Percentiles rank a stretch among this genome's conserved stretches.
These are phyloP conservation scores for Macaria liturata DNA, from an alignment of 2,888 invertebrate species.

Conservation along the genomic window DNA sequence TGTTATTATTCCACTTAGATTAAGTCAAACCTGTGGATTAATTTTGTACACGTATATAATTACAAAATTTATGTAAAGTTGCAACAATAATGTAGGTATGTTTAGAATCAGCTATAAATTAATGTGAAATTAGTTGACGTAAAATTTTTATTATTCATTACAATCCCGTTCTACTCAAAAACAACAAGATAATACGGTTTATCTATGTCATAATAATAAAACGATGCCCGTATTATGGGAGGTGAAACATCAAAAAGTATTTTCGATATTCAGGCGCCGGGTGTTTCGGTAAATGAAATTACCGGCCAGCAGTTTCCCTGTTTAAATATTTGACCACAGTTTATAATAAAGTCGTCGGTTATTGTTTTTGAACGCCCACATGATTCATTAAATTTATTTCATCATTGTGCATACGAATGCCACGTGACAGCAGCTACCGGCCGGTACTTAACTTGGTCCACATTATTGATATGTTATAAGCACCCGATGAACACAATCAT, in stretches of 20 bases:
- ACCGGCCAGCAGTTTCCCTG: constrained; percentile 20
- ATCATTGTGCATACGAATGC: constrained; percentile 3
- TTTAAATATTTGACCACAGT: constrained; percentile 26
- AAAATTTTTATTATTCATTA: constrained; percentile 24
- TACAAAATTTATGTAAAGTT: constrained; percentile 19
- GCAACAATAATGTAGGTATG: constrained; percentile 20
- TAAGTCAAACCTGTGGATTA: no score
- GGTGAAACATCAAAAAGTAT: constrained; percentile 22
- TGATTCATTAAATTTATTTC: constrained; percentile 11
- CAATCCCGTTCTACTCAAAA: constrained; percentile 23
- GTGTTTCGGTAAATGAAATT: constrained; percentile 23
- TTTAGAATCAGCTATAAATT: constrained; percentile 20
- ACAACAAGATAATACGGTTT: constrained; percentile 24
- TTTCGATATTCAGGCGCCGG: constrained; percentile 24
- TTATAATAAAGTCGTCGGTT: constrained; percentile 21
- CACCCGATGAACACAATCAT: no score
- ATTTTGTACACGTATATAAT: not conserved
- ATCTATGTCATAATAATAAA: constrained; percentile 29
- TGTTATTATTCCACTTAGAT: no score
- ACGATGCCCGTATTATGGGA: constrained; percentile 20
- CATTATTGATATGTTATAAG: no score
- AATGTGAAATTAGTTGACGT: constrained; percentile 25
- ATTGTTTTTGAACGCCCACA: constrained; percentile 20
- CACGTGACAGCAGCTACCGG: no score
- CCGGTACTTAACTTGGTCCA: no score